A percentile compares a stretch with the other conserved stretches of the same genome.
These are phyloP conservation scores for Semnornis frantzii DNA, from an alignment of 2,113 vertebrate species.

Conservation along the genomic window DNA sequence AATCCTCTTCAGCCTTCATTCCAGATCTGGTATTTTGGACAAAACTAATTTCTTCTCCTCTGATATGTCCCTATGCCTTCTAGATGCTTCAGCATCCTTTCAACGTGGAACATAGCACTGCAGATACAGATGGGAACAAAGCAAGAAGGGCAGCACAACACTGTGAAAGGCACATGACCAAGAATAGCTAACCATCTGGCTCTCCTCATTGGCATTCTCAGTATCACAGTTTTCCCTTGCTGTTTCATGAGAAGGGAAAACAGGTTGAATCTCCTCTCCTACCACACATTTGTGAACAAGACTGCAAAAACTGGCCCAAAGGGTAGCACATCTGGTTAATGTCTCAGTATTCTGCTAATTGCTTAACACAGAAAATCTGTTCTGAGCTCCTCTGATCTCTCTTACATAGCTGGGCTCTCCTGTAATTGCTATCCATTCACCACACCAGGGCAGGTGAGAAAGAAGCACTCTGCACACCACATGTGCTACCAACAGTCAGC, in stretches of 20 bases:
- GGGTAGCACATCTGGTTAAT: neutral
- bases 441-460: neutral
- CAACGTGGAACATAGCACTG: neutral
- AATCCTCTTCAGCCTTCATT: neutral
- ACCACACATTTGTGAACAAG: neutral
- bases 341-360: neutral
- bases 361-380: neutral
- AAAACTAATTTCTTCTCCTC: neutral
- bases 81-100: neutral
- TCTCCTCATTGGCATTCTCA: neutral
- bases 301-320: neutral
- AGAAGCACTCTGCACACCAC: neutral
- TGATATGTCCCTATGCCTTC: neutral
- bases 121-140: neutral
- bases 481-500: neutral
- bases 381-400: neutral
- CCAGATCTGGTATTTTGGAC: neutral
- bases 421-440: neutral
- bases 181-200: constrained; percentile 8
- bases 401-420: neutral
- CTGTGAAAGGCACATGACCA: neutral
- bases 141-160: constrained; percentile 23
- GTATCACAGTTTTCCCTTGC: neutral
- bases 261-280: neutral
- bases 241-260: neutral